Evolutionary conservation across 2,797 vertebrate genomes (phyloP).

Genomic region (Ceryle rudis): DNA sequence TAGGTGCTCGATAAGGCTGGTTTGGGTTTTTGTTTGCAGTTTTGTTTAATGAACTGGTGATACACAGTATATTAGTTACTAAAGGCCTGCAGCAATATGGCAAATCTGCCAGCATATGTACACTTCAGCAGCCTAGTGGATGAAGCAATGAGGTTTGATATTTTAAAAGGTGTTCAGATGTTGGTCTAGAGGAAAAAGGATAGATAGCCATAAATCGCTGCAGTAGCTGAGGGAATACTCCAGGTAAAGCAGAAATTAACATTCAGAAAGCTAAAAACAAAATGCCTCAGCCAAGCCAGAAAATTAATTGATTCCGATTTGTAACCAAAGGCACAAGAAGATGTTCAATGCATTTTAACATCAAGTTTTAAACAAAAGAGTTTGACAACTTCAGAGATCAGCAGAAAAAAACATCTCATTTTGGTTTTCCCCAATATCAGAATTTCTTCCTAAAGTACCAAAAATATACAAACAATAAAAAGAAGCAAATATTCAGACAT

Average conservation of each 20-base stretch:
- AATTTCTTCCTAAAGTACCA: background rate
- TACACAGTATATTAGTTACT: background rate
- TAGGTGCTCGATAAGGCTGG: background rate
- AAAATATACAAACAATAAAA: background rate
- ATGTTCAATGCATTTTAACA: background rate
- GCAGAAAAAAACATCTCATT: background rate
- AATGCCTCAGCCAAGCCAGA: background rate
- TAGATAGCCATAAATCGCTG: background rate
- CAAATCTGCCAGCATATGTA: background rate
- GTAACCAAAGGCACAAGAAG: background rate
- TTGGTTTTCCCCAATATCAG: background rate
- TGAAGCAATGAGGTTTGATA: background rate
- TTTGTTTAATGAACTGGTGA: background rate
- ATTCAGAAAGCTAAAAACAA: conserved; percentile 29
- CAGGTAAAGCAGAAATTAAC: background rate
- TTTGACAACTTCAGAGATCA: background rate
- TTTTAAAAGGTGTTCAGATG: background rate
- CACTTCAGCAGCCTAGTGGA: background rate
- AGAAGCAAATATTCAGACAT: background rate
- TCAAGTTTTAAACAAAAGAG: background rate
- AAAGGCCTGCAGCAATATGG: background rate
- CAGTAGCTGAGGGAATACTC: background rate
- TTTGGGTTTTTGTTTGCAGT: background rate
- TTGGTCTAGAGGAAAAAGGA: background rate
- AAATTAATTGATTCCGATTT: background rate